These are phyloP conservation scores for Clavelina lepadiformis DNA, from an alignment of 23 tunicate genomes.

Conservation along the genomic window DNA sequence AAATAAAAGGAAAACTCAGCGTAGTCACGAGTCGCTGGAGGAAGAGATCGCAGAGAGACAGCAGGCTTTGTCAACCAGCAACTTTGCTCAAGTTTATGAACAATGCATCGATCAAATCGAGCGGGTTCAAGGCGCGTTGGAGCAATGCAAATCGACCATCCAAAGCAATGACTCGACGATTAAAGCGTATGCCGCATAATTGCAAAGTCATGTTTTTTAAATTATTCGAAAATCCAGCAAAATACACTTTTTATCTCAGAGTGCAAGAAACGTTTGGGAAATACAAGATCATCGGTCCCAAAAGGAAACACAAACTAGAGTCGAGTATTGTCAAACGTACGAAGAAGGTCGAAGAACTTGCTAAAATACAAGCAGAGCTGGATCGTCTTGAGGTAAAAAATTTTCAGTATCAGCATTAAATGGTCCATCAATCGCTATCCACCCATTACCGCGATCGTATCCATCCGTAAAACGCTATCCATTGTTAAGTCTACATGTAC, in stretches of 20 bases:
- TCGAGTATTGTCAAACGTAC: conserved; percentile 47
- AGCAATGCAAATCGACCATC: conserved; percentile 45
- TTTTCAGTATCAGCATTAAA: not conserved
- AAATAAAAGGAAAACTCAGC: conserved; percentile 27
- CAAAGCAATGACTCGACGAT: conserved; percentile 48
- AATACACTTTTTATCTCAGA: conserved; percentile 22
- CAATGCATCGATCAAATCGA: conserved; percentile 72
- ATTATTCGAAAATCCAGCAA: too few species aligned
- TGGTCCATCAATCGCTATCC: too few species aligned
- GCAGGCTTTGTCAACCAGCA: conserved; percentile 32
- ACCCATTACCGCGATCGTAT: too few species aligned
- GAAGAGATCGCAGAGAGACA: conserved; percentile 47
- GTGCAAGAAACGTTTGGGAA: conserved; percentile 53
- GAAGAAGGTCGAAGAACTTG: conserved; percentile 53
- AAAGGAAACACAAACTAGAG: conserved; percentile 68
- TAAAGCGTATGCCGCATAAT: conserved; percentile 41
- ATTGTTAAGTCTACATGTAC: too few species aligned
- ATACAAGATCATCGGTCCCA: conserved; percentile 57
- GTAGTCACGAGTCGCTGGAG: conserved; percentile 42
- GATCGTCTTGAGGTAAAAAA: conserved; percentile 51
- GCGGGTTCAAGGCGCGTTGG: conserved; percentile 25
- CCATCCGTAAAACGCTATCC: too few species aligned
- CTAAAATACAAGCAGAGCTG: conserved; percentile 45
- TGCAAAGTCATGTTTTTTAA: not conserved
- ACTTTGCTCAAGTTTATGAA: conserved; percentile 65